A percentile compares a stretch with the other conserved stretches of the same genome.
Evolutionary conservation across 2,797 vertebrate species (phyloP).

Genomic region (Acrocephalus scirpaceus): DNA sequence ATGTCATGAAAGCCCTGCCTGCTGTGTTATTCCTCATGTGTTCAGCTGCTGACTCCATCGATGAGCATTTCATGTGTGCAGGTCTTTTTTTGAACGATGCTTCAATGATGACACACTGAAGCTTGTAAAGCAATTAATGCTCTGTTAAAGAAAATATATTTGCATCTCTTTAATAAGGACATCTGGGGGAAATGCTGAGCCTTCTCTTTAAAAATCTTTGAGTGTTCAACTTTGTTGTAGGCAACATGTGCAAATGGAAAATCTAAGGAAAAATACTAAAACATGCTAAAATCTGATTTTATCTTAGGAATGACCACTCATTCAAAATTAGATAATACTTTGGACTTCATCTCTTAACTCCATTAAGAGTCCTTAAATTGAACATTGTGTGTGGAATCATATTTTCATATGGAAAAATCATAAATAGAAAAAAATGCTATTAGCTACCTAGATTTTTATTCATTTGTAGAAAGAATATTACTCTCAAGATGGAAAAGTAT

Average conservation of each 20-base stretch:
- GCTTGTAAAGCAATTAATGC: conserved; percentile 55
- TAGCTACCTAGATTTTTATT: background rate
- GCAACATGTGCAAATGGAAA: background rate
- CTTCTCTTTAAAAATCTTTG: conserved; percentile 41
- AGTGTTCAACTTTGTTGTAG: background rate
- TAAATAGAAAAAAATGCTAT: background rate
- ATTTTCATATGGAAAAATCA: background rate
- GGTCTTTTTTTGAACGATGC: conserved; percentile 44
- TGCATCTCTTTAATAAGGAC: conserved; percentile 44
- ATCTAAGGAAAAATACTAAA: background rate
- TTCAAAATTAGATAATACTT: background rate
- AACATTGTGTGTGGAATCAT: background rate
- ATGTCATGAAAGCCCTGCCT: background rate
- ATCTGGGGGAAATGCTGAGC: conserved; percentile 52
- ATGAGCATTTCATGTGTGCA: conserved; percentile 23
- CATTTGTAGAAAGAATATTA: background rate
- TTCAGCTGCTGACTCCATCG: conserved; percentile 4
- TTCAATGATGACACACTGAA: conserved; percentile 44
- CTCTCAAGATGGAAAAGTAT: background rate
- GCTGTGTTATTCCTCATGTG: background rate
- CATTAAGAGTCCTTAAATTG: background rate
- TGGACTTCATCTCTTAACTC: background rate
- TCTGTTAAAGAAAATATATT: conserved; percentile 55
- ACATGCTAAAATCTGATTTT: background rate
- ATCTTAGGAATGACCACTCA: background rate